phyloP scores from a whole-genome alignment of 53 echinoderm and acorn worm species.

The Echinometra lucunter region DNA sequence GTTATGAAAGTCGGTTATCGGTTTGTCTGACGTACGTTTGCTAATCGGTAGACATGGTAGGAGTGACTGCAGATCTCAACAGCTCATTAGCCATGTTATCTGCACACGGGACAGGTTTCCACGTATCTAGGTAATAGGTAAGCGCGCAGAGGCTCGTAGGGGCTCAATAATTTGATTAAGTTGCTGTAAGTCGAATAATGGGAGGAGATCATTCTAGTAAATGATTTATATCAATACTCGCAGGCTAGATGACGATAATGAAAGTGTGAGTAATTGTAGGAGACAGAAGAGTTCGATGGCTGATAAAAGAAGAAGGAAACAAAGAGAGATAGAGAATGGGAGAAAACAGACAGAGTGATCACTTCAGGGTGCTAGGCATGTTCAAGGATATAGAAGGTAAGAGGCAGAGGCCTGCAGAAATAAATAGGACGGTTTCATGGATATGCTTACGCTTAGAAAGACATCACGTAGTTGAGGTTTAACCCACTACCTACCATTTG shows the following conservation, averaged over 20 bases:
- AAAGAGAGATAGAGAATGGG: too few species aligned
- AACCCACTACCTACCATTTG: too few species aligned
- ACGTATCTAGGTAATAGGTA: not conserved
- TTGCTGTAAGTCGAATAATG: not conserved
- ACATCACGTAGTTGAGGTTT: too few species aligned
- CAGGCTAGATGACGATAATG: not conserved
- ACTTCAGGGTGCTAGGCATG: too few species aligned
- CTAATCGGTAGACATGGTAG: not conserved
- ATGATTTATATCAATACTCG: not conserved
- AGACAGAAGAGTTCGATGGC: not conserved
- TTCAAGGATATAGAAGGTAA: too few species aligned
- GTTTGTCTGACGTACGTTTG: not conserved
- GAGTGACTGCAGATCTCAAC: not conserved
- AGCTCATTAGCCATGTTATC: not conserved
- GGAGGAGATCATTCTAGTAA: not conserved
- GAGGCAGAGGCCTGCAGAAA: too few species aligned
- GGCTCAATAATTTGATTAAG: not conserved
- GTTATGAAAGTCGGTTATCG: not conserved
- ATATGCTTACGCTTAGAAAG: too few species aligned
- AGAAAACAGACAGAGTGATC: too few species aligned
- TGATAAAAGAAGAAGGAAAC: not conserved
- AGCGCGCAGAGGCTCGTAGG: not conserved
- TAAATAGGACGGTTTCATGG: too few species aligned
- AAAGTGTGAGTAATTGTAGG: not conserved
- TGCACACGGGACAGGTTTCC: not conserved